Evolutionary conservation across 2,113 vertebrate genomes (phyloP).

Genomic region (Centropristis striata): DNA sequence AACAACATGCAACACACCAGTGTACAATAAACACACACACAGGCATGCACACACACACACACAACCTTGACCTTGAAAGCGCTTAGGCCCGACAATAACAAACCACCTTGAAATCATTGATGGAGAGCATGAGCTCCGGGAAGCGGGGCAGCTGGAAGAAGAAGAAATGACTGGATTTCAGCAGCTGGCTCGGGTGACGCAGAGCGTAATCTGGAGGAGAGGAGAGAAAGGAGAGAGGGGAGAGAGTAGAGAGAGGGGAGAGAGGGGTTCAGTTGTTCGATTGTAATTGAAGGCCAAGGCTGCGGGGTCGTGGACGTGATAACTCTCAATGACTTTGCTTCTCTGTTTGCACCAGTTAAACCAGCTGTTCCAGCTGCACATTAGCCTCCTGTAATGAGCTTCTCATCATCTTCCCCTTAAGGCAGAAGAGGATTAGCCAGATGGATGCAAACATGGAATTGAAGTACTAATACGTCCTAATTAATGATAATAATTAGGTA

Average conservation of each 20-base stretch:
- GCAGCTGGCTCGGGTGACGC: constrained; percentile 94
- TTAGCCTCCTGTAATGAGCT: constrained; percentile 71
- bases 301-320: not conserved
- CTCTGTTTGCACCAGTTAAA: constrained; percentile 53
- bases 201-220: constrained; percentile 92
- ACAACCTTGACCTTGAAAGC: constrained; percentile 70
- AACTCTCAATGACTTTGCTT: constrained; percentile 19
- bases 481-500: constrained; percentile 67
- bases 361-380: constrained; percentile 64
- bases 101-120: constrained; percentile 98
- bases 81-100: constrained; percentile 37
- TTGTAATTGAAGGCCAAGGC: constrained; percentile 20
- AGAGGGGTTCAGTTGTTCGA: constrained; percentile 17
- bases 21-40: constrained; percentile 3
- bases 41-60: constrained; percentile 20
- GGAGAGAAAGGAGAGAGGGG: constrained; percentile 14
- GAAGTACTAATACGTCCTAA: constrained; percentile 63
- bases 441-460: constrained; percentile 68
- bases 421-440: constrained; percentile 66
- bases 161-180: constrained; percentile 97
- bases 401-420: constrained; percentile 61
- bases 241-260: too few relatives aligned
- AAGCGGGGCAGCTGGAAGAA: constrained; percentile 98
- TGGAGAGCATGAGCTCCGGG: constrained; percentile 97
- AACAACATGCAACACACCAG: not conserved